Evolutionary conservation across 2,113 vertebrate genomes (phyloP), one percentile per base, ranked within the genome.

Genomic region (Garra rufa): DNA sequence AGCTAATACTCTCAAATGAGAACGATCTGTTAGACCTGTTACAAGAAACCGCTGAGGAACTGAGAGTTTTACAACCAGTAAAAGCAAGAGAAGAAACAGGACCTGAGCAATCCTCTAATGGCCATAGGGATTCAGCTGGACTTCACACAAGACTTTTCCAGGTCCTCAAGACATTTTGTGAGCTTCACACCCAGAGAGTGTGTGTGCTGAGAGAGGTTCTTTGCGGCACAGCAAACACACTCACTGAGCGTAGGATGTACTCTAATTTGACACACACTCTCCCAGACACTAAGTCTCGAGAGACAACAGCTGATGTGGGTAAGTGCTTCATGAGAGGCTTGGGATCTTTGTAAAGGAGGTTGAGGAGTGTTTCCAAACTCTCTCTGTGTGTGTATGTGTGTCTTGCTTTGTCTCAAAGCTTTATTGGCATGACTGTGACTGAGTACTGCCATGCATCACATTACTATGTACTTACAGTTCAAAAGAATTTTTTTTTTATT

Each of bases 201-300:
- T 78, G 43, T 1, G 65, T 10, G 50, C 43, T 85, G 82, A 84
- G 77, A 82, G 71, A 84, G 55, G 65, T 52, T 46, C 34, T 85
- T 74, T 81, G 63, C 6, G 9, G 43, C 6, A 78, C 63, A 78
- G 73, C 65, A 19, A 65, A 74, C n/a, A 50, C 43, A 41, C 73
- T 84, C 15, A 76, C 63, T 1, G 71, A 84, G 41, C 38, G 19
- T 26, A 57, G 55, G 41, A 83, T 28, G 67, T 46, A 52, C 9
- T 48, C 67, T 34, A 74, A 79, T 83, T 78, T 73, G 59, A 67
- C 10, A 26, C 11, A 69, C 74, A 73, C n/a, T 13, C 26, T 73
- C 55, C 28, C 74, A 50, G 43, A 71, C n/a, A 63, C 63, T 63
- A 63, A 73, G 14, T 15, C 70, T 69, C 76, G 5, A 30, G 43